Evolutionary conservation across 2,797 vertebrate species (phyloP).

Genomic region (Acridotheres tristis): DNA sequence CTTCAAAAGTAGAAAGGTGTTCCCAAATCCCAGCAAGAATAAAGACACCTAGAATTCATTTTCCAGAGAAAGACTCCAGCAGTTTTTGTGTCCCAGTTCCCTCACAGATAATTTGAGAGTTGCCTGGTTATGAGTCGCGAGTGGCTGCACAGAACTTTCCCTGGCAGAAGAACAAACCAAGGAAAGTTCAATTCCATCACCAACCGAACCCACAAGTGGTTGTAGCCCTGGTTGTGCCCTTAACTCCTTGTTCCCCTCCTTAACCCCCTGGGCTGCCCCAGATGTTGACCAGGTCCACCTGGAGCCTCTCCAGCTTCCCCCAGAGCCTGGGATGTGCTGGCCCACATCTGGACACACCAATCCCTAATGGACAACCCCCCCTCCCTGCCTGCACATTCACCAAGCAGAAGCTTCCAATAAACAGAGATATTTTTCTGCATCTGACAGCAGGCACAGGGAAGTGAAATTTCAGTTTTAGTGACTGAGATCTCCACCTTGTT

Average conservation of each 20-base stretch:
- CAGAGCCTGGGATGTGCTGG: neutral
- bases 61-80: accelerated
- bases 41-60: neutral
- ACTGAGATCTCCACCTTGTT: neutral
- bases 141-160: neutral
- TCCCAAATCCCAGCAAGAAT: neutral
- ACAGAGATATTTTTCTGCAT: neutral
- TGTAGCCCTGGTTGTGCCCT: neutral
- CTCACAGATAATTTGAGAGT: neutral
- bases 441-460: neutral
- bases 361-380: neutral
- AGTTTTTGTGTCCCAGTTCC: neutral
- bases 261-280: neutral
- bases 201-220: neutral
- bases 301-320: neutral
- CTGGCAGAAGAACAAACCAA: neutral
- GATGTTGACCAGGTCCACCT: neutral
- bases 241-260: neutral
- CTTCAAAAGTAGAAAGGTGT: neutral
- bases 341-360: neutral
- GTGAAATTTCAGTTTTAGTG: neutral
- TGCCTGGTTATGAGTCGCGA: neutral
- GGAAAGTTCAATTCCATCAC: neutral
- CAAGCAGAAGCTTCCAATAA: neutral
- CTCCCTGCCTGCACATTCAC: neutral